Percentiles rank a stretch among this genome's conserved stretches.
Conservation (phyloP, 1,140 invertebrate genomes). For the Sarcophaga peregrina region DNA sequence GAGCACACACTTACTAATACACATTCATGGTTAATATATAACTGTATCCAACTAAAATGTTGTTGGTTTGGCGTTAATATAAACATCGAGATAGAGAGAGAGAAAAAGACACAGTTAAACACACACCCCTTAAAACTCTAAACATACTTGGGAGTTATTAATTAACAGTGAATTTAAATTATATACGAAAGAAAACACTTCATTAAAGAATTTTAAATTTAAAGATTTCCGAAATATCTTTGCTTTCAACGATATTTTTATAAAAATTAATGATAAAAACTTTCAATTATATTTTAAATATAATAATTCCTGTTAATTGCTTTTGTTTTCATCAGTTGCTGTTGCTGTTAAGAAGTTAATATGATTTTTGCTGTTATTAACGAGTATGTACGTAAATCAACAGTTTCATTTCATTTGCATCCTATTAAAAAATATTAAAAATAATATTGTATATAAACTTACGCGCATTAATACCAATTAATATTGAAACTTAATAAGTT, state of each 20-base stretch:
- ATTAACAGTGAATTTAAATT: neutral
- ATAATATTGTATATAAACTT: neutral
- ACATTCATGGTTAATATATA: neutral
- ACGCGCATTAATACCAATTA: neutral
- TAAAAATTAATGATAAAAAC: too few relatives aligned
- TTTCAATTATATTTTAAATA: too few relatives aligned
- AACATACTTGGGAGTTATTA: neutral
- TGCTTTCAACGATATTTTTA: too few relatives aligned
- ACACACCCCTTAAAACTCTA: neutral
- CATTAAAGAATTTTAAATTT: too few relatives aligned
- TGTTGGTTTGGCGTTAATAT: neutral
- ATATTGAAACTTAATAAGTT: neutral
- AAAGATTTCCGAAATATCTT: too few relatives aligned
- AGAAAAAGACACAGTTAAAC: neutral
- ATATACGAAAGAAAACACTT: too few relatives aligned
- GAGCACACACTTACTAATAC: neutral
- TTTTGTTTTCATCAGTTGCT: too few relatives aligned
- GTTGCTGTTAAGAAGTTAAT: too few relatives aligned
- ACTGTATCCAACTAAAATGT: conserved; percentile 4
- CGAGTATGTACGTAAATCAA: neutral
- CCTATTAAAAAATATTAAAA: neutral
- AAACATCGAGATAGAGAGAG: neutral
- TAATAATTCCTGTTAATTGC: too few relatives aligned
- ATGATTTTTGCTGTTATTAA: too few relatives aligned
- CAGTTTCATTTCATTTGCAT: neutral